A percentile compares a stretch with the other conserved stretches of the same genome.
Evolutionary conservation across 1,140 invertebrate species (phyloP).

Genomic region (Cotesia chilonis): DNA sequence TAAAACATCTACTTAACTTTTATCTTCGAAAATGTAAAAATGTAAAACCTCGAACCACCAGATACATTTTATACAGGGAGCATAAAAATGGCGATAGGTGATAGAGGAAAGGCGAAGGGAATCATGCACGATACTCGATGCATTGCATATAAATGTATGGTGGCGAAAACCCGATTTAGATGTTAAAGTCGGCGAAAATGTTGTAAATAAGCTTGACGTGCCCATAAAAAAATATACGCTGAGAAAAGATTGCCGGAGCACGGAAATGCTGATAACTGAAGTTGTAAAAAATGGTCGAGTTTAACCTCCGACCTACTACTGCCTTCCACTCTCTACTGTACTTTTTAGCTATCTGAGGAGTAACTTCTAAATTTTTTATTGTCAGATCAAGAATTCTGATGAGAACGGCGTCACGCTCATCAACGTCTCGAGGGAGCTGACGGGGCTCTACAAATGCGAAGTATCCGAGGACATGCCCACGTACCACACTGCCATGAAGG

Average conservation of each 20-base stretch:
- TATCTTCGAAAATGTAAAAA: too few species aligned
- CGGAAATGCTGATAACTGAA: too few species aligned
- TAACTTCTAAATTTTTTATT: conserved; percentile 42
- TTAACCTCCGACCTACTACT: not conserved
- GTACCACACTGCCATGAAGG: conserved; percentile 74
- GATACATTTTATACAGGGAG: not conserved
- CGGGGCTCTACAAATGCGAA: conserved; percentile 79
- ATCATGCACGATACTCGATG: conserved; percentile 12
- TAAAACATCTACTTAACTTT: not conserved
- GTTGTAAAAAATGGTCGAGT: too few species aligned
- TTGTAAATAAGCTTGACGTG: too few species aligned
- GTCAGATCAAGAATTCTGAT: conserved; percentile 67
- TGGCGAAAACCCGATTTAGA: conserved; percentile 40
- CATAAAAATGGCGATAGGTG: conserved; percentile 9
- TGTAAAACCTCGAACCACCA: not conserved
- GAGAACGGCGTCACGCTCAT: conserved; percentile 67
- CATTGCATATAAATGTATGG: conserved; percentile 50
- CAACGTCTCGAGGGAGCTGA: conserved; percentile 69
- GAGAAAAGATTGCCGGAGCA: too few species aligned
- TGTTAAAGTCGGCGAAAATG: conserved; percentile 22
- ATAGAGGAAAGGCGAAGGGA: conserved; percentile 14
- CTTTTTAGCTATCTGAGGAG: not conserved
- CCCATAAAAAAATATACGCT: not conserved
- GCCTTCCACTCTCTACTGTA: not conserved
- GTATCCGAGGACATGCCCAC: conserved; percentile 77